phyloP scores from a whole-genome alignment of 1,140 invertebrate species.

The Amyelois transitella region DNA sequence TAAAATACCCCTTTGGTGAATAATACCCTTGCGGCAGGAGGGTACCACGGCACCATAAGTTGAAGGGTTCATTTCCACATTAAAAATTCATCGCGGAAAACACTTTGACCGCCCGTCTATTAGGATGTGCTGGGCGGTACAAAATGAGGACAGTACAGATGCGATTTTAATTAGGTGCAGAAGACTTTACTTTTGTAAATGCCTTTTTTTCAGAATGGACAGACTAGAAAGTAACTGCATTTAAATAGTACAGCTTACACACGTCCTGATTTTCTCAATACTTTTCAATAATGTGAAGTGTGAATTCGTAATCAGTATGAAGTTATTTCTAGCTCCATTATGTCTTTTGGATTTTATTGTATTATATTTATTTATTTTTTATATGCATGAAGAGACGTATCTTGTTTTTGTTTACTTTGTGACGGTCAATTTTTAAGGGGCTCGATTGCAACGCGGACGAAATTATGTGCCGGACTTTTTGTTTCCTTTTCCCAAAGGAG shows the following conservation, averaged over 20 bases:
- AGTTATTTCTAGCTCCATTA: too few species aligned
- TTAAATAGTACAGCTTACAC: too few species aligned
- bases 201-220: too few species aligned
- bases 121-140: conserved; percentile 7
- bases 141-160: neutral
- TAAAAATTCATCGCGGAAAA: conserved; percentile 56
- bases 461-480: conserved; percentile 1
- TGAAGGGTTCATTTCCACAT: conserved; percentile 50
- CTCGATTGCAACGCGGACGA: conserved; percentile 1
- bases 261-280: too few species aligned
- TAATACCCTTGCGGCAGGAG: conserved; percentile 4
- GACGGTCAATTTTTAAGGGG: conserved; percentile 25
- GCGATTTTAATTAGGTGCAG: too few species aligned
- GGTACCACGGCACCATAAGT: conserved; percentile 25
- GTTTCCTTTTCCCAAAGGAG: neutral
- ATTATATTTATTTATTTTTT: too few species aligned
- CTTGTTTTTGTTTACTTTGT: neutral
- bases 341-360: too few species aligned
- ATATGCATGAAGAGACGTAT: too few species aligned
- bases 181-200: too few species aligned
- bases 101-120: conserved; percentile 36
- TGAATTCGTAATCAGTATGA: too few species aligned
- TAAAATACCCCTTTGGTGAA: neutral
- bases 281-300: too few species aligned
- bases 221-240: too few species aligned